Percentiles rank a stretch among this genome's conserved stretches.
Evolutionary conservation across 2,797 vertebrate genomes (phyloP).

Genomic region (Ctenosaura bakeri): DNA sequence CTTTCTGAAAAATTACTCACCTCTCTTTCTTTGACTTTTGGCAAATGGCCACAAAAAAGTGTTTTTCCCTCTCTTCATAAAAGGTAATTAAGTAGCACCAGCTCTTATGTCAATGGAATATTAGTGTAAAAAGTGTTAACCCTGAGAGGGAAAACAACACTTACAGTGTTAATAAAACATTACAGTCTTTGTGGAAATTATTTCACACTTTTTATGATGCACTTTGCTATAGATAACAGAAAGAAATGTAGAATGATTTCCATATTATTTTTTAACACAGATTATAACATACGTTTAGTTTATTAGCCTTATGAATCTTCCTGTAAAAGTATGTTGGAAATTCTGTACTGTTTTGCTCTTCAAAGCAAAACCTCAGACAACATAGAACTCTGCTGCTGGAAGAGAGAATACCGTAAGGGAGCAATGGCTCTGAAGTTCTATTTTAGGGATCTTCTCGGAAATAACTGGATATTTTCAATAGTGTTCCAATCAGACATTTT

Average conservation of each 20-base stretch:
- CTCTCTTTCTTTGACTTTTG: slow-evolving; percentile 42
- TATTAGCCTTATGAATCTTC: background rate
- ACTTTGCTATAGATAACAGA: background rate
- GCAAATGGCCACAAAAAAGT: slow-evolving; percentile 49
- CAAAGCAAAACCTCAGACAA: too few relatives aligned
- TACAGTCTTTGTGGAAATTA: slow-evolving; percentile 46
- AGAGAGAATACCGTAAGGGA: background rate
- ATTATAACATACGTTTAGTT: slow-evolving; percentile 9
- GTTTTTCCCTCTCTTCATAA: slow-evolving; percentile 52
- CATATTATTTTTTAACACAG: background rate
- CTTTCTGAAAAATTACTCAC: slow-evolving; percentile 58
- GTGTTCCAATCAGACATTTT: background rate
- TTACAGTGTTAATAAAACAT: slow-evolving; percentile 51
- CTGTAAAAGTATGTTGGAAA: background rate
- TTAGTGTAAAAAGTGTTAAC: slow-evolving; percentile 39
- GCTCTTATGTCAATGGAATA: slow-evolving; percentile 64
- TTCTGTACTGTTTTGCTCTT: background rate
- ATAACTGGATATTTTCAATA: background rate
- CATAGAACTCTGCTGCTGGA: background rate
- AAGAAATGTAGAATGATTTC: slow-evolving; percentile 36
- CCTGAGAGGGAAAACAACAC: slow-evolving; percentile 18
- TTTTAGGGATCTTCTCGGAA: background rate
- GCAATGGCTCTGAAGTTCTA: background rate
- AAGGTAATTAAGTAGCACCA: slow-evolving; percentile 53
- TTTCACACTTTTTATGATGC: slow-evolving; percentile 48